These are phyloP conservation scores for Megaleporinus macrocephalus DNA, from an alignment of 2,113 vertebrate genomes.

Conservation along the genomic window DNA sequence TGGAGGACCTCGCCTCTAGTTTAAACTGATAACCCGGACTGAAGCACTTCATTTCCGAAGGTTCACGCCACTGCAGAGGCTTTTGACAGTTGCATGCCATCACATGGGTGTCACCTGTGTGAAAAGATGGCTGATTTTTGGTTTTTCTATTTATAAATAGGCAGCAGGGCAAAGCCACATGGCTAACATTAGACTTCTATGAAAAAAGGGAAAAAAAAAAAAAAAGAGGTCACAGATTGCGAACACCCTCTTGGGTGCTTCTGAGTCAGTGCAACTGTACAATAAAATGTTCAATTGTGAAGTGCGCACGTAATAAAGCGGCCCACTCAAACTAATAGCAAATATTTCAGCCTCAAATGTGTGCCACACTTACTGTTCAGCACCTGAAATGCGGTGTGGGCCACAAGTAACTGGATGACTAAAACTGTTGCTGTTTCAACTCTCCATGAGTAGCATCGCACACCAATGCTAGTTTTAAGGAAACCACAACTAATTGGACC, in stretches of 20 bases:
- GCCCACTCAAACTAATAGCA: slow-evolving; percentile 27
- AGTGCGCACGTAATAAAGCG: slow-evolving; percentile 25
- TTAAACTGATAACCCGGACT: background rate
- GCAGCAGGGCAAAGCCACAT: slow-evolving; percentile 29
- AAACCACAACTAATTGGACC: too few relatives aligned
- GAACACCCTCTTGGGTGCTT: background rate
- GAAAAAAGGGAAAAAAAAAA: background rate
- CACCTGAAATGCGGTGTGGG: background rate
- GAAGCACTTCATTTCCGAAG: slow-evolving; percentile 8
- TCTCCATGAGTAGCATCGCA: too few relatives aligned
- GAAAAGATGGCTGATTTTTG: background rate
- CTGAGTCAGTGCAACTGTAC: background rate
- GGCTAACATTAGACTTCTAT: slow-evolving; percentile 14
- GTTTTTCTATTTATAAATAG: slow-evolving; percentile 49
- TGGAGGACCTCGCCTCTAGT: background rate
- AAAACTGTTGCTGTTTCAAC: too few relatives aligned
- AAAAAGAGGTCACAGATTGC: slow-evolving; percentile 13
- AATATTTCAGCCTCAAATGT: background rate
- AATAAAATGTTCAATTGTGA: slow-evolving; percentile 10
- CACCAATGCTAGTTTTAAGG: too few relatives aligned
- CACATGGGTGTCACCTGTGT: background rate
- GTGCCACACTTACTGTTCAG: background rate
- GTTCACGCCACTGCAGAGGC: slow-evolving; percentile 1
- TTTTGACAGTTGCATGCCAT: background rate
- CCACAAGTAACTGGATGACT: background rate